Base-by-base conservation (phyloP, 2,113 vertebrate genomes). In the Acrocephalus arundinaceus region DNA sequence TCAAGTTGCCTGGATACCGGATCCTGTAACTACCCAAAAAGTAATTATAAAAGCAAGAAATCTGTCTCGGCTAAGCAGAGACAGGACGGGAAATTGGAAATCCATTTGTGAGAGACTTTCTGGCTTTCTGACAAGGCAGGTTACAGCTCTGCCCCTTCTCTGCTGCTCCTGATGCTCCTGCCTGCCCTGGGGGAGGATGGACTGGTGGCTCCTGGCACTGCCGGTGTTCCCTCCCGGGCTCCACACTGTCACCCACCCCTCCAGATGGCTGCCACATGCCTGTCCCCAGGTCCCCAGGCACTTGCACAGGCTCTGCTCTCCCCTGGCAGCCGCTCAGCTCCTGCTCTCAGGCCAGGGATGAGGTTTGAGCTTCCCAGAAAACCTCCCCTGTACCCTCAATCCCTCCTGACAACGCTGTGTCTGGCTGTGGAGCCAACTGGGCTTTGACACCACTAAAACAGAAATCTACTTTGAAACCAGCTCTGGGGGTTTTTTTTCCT, bases 1-100 rank as follows among this genome's bases (percentile, higher is more conserved):
- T 96, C 95, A 77, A 92, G 97, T 97, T 98, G 97, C 98, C 94
- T 97, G 97, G 98, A 97, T 97, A 98, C 98, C 67, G 25, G 97
- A 93, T 91, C 96, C 82, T 95, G 80, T 94, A 96, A 97, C 95
- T 82, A 96, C 94, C 95, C 94, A 93, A 94, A 95, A 97, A 97
- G 98, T 97, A 97, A 98, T 97, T 98, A 97, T 89, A 96, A 90
- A 97, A 96, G 73, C 97, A 93, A 96, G 94, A 97, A 97, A 96
- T 97, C 96, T 92, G 96, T 96, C 96, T 97, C 48, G 17, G 96
- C 90, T 31, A 94, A 97, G 97, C 97, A 97, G 94, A 97, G 37
- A 39, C 37, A 79, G 94, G 97, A 96, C 4, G 55, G 96, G 96
- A 97, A 97, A 98, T 97, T 93, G 97, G 97, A 98, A 98, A 97